Conservation (phyloP, 2,113 vertebrate species). For the Bagarius yarrelli region DNA sequence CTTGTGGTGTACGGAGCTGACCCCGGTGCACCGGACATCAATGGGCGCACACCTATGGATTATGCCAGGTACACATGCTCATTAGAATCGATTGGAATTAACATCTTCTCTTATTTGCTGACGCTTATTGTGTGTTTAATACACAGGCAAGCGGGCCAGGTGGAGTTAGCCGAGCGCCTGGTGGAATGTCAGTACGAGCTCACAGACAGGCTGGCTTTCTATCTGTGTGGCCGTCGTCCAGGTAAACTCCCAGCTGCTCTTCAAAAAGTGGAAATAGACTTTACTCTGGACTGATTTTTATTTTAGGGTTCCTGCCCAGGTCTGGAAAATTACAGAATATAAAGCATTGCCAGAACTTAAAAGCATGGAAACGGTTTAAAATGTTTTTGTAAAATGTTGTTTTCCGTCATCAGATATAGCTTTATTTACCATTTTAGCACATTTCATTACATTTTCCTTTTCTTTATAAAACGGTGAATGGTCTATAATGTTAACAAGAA, state of each 20-base stretch:
- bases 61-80: conserved; percentile 81
- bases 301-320: background rate
- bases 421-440: background rate
- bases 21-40: conserved; percentile 90
- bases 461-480: background rate
- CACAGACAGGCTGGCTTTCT: conserved; percentile 94
- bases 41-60: conserved; percentile 92
- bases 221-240: conserved; percentile 93
- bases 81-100: background rate
- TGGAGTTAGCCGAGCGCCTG: conserved; percentile 91
- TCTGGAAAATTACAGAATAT: background rate
- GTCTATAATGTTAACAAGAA: background rate
- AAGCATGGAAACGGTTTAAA: background rate
- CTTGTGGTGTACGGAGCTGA: conserved; percentile 94
- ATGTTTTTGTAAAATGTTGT: too few species aligned
- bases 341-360: background rate
- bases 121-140: conserved; percentile 19
- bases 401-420: background rate
- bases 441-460: too few species aligned
- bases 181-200: conserved; percentile 98
- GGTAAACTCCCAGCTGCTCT: conserved; percentile 71
- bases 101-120: background rate
- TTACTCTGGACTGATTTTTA: background rate
- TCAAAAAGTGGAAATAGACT: background rate
- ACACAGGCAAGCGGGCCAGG: conserved; percentile 91